These are phyloP conservation scores for Aphaenogaster floridana DNA, from an alignment of 1,140 invertebrate species.

Conservation along the genomic window DNA sequence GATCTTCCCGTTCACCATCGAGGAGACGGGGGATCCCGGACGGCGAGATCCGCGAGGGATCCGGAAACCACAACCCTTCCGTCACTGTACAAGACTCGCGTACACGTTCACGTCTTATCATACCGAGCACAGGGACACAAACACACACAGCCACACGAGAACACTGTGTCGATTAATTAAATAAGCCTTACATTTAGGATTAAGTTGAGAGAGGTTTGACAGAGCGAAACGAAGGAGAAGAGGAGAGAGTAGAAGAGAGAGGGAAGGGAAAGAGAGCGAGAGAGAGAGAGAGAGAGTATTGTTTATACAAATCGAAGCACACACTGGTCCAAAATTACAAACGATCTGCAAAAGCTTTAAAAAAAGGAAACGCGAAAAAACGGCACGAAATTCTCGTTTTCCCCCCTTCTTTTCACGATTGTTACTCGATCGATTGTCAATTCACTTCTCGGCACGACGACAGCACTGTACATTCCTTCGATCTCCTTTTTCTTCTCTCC, in stretches of 20 bases:
- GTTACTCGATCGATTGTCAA: slow-evolving; percentile 15
- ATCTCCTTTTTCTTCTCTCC: slow-evolving; percentile 29
- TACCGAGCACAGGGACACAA: slow-evolving; percentile 71
- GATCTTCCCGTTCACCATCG: not conserved
- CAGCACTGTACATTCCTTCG: slow-evolving; percentile 21
- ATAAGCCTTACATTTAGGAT: slow-evolving; percentile 82
- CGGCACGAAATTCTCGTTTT: not conserved
- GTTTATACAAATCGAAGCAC: slow-evolving; percentile 34
- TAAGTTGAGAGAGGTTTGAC: slow-evolving; percentile 68
- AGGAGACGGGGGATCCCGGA: not conserved
- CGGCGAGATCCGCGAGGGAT: not conserved
- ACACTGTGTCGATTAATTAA: slow-evolving; percentile 80
- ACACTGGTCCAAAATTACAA: slow-evolving; percentile 18
- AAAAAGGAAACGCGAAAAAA: not conserved
- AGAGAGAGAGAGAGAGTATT: slow-evolving; percentile 28
- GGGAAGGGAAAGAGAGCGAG: slow-evolving; percentile 17
- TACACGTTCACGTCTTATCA: slow-evolving; percentile 59
- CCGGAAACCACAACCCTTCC: slow-evolving; percentile 8
- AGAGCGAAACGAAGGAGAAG: slow-evolving; percentile 48
- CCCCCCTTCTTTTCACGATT: not conserved
- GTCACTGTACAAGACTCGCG: slow-evolving; percentile 23
- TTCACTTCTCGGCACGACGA: not conserved
- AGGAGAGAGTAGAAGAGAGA: not conserved
- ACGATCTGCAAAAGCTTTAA: not conserved
- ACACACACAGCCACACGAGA: slow-evolving; percentile 72